phyloP scores from a whole-genome alignment of 1,140 invertebrate species.

The Papilio polyxenes region DNA sequence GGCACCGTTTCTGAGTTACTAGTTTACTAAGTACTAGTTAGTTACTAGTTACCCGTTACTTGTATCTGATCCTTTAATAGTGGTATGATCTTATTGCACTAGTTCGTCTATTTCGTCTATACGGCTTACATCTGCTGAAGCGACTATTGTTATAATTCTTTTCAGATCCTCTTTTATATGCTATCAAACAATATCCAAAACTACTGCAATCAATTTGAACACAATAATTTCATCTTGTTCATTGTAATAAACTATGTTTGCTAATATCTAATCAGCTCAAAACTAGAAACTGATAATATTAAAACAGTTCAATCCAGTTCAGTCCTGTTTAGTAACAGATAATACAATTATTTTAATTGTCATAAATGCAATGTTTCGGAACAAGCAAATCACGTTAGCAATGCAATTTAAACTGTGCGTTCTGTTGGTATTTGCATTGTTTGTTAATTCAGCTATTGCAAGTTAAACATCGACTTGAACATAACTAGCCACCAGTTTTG shows the following conservation, averaged over 20 bases:
- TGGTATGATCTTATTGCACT: too few relatives aligned
- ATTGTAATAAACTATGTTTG: constrained; percentile 3
- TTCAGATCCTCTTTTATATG: too few relatives aligned
- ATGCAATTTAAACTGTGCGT: constrained; percentile 6
- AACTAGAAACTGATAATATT: background rate
- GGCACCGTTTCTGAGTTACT: too few relatives aligned
- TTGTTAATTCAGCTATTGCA: background rate
- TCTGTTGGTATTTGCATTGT: background rate
- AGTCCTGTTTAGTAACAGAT: constrained; percentile 6
- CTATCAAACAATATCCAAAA: too few relatives aligned
- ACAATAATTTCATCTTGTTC: too few relatives aligned
- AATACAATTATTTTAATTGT: constrained; percentile 10
- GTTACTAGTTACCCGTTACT: too few relatives aligned
- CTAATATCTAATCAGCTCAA: background rate
- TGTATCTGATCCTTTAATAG: too few relatives aligned
- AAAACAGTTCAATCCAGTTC: background rate
- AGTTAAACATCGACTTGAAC: background rate
- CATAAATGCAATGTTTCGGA: constrained; percentile 1
- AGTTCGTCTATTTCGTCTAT: too few relatives aligned
- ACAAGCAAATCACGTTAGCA: constrained; percentile 15
- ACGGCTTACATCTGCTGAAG: too few relatives aligned
- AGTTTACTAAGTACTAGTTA: too few relatives aligned
- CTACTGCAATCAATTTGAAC: too few relatives aligned
- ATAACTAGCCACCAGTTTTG: background rate
- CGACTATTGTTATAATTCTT: too few relatives aligned